Percentiles rank a stretch among this genome's conserved stretches.
These are phyloP conservation scores for Muschampia plurimacula DNA, from an alignment of 2,888 invertebrate genomes.

Conservation along the genomic window DNA sequence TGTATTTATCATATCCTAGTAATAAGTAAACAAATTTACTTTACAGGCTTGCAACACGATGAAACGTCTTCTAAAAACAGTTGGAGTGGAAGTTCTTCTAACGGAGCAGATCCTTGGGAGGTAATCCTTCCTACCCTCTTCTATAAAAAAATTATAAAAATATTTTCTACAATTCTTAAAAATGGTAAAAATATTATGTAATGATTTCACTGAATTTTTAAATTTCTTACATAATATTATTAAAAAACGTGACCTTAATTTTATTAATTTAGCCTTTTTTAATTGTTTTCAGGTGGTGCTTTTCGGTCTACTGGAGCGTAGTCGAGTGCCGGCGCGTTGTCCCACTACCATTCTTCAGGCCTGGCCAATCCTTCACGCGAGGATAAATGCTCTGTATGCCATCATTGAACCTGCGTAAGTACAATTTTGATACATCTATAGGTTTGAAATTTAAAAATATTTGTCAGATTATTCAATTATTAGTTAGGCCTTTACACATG, in stretches of 20 bases:
- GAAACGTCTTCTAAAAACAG: slow-evolving; percentile 82
- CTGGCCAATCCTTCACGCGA: slow-evolving; percentile 97
- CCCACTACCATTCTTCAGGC: slow-evolving; percentile 95
- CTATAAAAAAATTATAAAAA: too few species aligned
- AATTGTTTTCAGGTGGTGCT: slow-evolving; percentile 86
- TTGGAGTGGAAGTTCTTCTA: slow-evolving; percentile 72
- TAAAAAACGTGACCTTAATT: too few species aligned
- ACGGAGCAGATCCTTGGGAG: slow-evolving; percentile 95
- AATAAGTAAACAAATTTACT: slow-evolving; percentile 12
- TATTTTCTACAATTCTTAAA: too few species aligned
- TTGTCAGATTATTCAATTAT: too few species aligned
- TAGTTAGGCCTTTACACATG: too few species aligned
- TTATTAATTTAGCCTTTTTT: too few species aligned
- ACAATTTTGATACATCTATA: too few species aligned
- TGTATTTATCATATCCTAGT: too few species aligned
- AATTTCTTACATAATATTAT: too few species aligned
- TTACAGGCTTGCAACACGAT: slow-evolving; percentile 78
- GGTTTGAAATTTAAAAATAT: too few species aligned
- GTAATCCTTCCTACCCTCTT: slow-evolving; percentile 48
- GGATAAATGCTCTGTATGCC: slow-evolving; percentile 95
- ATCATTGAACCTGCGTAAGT: slow-evolving; percentile 97
- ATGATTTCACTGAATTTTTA: too few species aligned
- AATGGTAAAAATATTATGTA: too few species aligned
- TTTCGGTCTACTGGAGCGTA: slow-evolving; percentile 95
- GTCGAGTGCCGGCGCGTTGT: slow-evolving; percentile 92